Evolutionary conservation across 2,113 vertebrate species (phyloP).

Genomic region (Anolis carolinensis): DNA sequence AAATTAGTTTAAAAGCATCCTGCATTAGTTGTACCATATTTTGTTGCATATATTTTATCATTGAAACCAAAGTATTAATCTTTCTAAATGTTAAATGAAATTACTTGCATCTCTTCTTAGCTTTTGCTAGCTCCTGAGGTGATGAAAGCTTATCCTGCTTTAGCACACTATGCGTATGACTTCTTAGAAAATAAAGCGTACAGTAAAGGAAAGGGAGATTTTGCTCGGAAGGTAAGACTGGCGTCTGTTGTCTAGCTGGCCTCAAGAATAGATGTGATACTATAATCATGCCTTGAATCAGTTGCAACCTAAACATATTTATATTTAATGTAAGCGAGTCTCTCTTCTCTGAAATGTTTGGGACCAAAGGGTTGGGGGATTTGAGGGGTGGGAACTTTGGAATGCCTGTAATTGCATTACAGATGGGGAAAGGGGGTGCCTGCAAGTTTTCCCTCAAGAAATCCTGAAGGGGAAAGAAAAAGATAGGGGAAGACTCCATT

Average conservation of each 20-base stretch:
- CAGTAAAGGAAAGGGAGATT: constrained; percentile 97
- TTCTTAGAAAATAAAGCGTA: constrained; percentile 99
- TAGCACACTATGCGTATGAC: constrained; percentile 89
- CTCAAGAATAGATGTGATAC: background rate
- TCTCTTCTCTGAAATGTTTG: no score
- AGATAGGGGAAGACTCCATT: no score
- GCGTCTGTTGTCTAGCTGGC: constrained; percentile 3
- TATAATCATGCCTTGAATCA: background rate
- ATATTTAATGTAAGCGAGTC: no score
- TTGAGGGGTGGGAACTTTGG: no score
- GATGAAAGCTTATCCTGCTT: constrained; percentile 90
- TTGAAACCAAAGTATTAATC: background rate
- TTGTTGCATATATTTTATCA: no score
- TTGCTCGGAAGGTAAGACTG: constrained; percentile 92
- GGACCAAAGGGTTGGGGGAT: no score
- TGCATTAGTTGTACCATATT: no score
- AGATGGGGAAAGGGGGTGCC: no score
- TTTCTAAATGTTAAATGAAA: constrained; percentile 23
- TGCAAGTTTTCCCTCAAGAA: no score
- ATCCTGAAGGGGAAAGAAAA: no score
- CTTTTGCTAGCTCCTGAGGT: constrained; percentile 93
- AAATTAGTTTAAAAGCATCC: no score
- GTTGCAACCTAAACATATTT: background rate
- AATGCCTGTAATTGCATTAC: no score
- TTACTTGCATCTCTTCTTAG: constrained; percentile 68